Conservation (phyloP, 1,140 invertebrate genomes). For the Cydia strobilella region DNA sequence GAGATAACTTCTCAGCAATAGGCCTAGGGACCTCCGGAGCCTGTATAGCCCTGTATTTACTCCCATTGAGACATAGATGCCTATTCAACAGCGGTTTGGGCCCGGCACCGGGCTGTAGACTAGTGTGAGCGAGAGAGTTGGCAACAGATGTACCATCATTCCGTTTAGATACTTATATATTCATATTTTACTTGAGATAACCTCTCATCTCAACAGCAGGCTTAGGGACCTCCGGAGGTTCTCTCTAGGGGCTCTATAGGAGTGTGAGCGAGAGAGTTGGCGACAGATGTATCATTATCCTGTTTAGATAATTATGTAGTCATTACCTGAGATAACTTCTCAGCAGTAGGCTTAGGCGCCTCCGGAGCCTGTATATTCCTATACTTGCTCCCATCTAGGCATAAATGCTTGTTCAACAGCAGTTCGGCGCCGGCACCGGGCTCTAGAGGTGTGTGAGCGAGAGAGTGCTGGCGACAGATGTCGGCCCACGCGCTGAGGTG, state of each 20-base stretch:
- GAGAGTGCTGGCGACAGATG: constrained; percentile 86
- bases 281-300: constrained; percentile 78
- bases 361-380: constrained; percentile 80
- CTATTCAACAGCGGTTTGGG: too few relatives aligned
- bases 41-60: too few relatives aligned
- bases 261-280: constrained; percentile 86
- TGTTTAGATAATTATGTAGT: constrained; percentile 66
- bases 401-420: constrained; percentile 89
- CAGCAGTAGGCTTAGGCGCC: constrained; percentile 82
- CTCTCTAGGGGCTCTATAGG: too few relatives aligned
- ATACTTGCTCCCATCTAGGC: constrained; percentile 87
- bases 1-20: constrained; percentile 67
- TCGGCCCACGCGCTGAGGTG: constrained; percentile 95
- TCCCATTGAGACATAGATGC: too few relatives aligned
- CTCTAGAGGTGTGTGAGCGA: constrained; percentile 92
- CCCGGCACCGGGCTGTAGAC: too few relatives aligned
- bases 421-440: constrained; percentile 92
- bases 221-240: too few relatives aligned
- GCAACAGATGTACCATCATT: constrained; percentile 78
- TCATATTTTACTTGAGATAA: constrained; percentile 82
- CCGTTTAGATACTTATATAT: constrained; percentile 66
- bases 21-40: too few relatives aligned
- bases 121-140: constrained; percentile 86
- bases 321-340: constrained; percentile 82
- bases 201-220: constrained; percentile 82